Percentiles rank a stretch among this genome's conserved stretches.
Conservation (phyloP, 2,888 invertebrate species). For the Euzophera pinguis region DNA sequence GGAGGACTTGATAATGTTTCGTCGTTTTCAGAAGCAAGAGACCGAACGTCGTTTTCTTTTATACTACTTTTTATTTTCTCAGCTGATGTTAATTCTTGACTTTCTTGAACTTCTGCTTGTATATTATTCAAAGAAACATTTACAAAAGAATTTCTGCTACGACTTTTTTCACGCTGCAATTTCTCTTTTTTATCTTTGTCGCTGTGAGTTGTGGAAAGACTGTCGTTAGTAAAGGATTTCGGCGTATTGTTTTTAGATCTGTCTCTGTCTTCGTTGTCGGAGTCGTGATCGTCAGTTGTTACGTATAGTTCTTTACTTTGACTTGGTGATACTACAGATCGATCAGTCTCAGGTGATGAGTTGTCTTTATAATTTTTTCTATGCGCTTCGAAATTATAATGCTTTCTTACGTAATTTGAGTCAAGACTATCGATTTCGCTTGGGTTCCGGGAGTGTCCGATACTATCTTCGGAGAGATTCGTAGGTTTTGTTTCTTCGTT, state of each 20-base stretch:
- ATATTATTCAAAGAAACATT: conserved; percentile 49
- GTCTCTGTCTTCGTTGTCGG: conserved; percentile 57
- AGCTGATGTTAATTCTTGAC: conserved; percentile 21
- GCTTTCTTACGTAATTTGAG: conserved; percentile 79
- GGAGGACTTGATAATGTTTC: conserved; percentile 70
- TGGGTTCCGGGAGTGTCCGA: conserved; percentile 70
- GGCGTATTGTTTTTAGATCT: conserved; percentile 67
- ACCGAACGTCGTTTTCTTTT: conserved; percentile 51
- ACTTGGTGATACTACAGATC: conserved; percentile 55
- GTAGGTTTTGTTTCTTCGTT: conserved; percentile 65
- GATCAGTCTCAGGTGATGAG: conserved; percentile 63
- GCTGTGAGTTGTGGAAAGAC: conserved; percentile 54
- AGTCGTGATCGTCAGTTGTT: conserved; percentile 59
- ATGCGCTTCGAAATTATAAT: conserved; percentile 75
- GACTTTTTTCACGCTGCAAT: conserved; percentile 29
- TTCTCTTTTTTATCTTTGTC: conserved; percentile 49
- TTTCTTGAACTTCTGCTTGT: conserved; percentile 33
- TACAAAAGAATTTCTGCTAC: conserved; percentile 45
- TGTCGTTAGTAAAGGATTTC: conserved; percentile 69
- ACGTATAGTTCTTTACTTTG: conserved; percentile 63
- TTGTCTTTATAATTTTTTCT: conserved; percentile 67
- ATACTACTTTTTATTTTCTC: conserved; percentile 26
- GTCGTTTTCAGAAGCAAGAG: conserved; percentile 70
- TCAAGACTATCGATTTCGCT: conserved; percentile 80
- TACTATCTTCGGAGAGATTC: conserved; percentile 71